These are phyloP conservation scores for Lota lota DNA, from an alignment of 2,113 vertebrate species.

Conservation along the genomic window DNA sequence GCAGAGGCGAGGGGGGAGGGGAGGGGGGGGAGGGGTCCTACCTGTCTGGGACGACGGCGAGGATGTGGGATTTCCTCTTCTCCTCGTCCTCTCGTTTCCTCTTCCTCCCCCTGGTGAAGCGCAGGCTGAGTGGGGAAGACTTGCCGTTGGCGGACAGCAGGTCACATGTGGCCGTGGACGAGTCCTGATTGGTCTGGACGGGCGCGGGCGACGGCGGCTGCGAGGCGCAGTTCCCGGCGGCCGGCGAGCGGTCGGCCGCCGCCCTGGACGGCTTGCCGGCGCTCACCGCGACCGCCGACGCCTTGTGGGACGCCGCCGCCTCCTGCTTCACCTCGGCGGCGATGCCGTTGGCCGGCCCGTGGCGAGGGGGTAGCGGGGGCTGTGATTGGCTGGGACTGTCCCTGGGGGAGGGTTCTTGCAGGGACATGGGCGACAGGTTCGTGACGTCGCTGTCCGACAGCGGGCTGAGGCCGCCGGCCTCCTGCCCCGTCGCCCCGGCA, in stretches of 20 bases:
- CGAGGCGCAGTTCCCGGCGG: conserved; percentile 21
- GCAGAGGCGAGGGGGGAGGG: too few species aligned
- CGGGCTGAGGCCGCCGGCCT: conserved; percentile 35
- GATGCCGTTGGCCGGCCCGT: background rate
- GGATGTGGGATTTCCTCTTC: background rate
- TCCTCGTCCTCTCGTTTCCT: conserved; percentile 52
- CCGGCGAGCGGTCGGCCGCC: accelerated
- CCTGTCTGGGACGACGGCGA: conserved; percentile 39
- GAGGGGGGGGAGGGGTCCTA: background rate
- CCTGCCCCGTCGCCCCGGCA: conserved; percentile 11
- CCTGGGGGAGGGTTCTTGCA: conserved; percentile 37
- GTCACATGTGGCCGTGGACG: background rate
- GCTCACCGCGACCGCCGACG: background rate
- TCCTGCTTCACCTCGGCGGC: background rate
- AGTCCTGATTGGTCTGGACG: conserved; percentile 16
- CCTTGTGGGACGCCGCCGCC: conserved; percentile 32
- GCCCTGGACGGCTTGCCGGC: conserved; percentile 3
- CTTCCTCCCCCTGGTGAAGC: conserved; percentile 43
- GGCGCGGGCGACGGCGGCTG: background rate
- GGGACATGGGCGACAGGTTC: conserved; percentile 10
- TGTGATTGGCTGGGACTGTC: conserved; percentile 66
- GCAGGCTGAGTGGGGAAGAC: conserved; percentile 45
- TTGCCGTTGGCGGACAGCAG: conserved; percentile 57
- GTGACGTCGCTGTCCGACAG: conserved; percentile 28
- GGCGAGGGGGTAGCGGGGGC: background rate